phyloP scores from a whole-genome alignment of 2,888 invertebrate genomes.

The Latrodectus hesperus region DNA sequence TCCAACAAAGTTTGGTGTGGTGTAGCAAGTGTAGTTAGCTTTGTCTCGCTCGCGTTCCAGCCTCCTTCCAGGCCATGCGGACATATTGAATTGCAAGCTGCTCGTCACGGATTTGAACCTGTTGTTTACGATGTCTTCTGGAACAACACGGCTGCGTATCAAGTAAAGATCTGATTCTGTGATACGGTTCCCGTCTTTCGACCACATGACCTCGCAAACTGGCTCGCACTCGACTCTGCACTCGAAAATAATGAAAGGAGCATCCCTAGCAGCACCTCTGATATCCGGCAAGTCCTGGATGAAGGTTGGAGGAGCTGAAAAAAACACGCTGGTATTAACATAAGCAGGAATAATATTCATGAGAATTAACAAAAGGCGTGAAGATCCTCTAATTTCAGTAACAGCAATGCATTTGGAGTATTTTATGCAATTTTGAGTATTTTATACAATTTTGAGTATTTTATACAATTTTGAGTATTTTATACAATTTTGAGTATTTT shows the following conservation, averaged over 20 bases:
- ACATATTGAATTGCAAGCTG: slow-evolving; percentile 80
- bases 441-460: too few species aligned
- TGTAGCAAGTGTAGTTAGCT: slow-evolving; percentile 71
- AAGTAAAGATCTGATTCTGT: slow-evolving; percentile 46
- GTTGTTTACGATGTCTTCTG: slow-evolving; percentile 76
- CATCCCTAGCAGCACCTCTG: slow-evolving; percentile 81
- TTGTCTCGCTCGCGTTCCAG: slow-evolving; percentile 70
- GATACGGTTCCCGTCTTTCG: slow-evolving; percentile 81
- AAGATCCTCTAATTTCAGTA: too few species aligned
- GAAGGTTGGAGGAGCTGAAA: slow-evolving; percentile 89
- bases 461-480: too few species aligned
- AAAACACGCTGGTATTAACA: too few species aligned
- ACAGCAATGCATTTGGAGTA: too few species aligned
- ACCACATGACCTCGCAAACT: slow-evolving; percentile 88
- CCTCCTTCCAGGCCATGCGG: slow-evolving; percentile 69
- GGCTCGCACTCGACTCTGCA: slow-evolving; percentile 94
- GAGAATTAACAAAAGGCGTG: too few species aligned
- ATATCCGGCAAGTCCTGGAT: slow-evolving; percentile 88
- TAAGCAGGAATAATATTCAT: too few species aligned
- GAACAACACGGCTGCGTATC: slow-evolving; percentile 34
- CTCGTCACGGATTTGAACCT: slow-evolving; percentile 92
- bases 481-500: too few species aligned
- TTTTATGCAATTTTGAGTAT: too few species aligned
- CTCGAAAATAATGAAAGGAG: slow-evolving; percentile 81
- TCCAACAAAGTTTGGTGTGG: slow-evolving; percentile 78